Evolutionary conservation across 1,140 invertebrate genomes (phyloP).

Genomic region (Drosophila takahashii): DNA sequence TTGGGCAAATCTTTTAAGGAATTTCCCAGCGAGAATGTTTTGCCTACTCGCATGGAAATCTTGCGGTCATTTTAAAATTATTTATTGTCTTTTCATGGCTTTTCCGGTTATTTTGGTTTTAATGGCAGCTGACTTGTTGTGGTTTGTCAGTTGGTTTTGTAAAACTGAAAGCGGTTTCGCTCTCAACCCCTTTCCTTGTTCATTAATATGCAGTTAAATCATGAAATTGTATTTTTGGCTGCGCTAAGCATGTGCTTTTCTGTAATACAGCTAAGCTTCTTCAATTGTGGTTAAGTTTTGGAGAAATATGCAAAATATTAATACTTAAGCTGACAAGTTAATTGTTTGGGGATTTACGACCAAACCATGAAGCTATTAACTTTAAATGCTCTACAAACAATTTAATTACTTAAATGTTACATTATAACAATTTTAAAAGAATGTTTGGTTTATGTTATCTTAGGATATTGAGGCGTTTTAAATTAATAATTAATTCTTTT

Average conservation of each 20-base stretch:
- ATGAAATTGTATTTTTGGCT: slow-evolving; percentile 22
- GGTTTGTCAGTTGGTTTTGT: slow-evolving; percentile 33
- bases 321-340: slow-evolving; percentile 3
- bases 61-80: slow-evolving; percentile 50
- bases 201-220: slow-evolving; percentile 43
- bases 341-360: neutral
- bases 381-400: neutral
- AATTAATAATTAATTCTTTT: neutral
- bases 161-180: slow-evolving; percentile 16
- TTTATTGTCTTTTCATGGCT: slow-evolving; percentile 53
- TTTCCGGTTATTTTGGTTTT: slow-evolving; percentile 42
- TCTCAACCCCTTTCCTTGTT: neutral
- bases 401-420: neutral
- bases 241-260: slow-evolving; percentile 1
- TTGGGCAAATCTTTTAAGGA: slow-evolving; percentile 63
- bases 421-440: neutral
- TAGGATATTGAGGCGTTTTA: neutral
- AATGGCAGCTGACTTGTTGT: slow-evolving; percentile 38
- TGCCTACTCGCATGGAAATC: slow-evolving; percentile 12
- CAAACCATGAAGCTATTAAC: neutral
- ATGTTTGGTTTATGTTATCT: neutral
- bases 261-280: slow-evolving; percentile 12
- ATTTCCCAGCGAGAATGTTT: slow-evolving; percentile 46
- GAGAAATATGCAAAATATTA: slow-evolving; percentile 13
- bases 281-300: slow-evolving; percentile 23